Evolutionary conservation across 1,140 invertebrate species (phyloP), one percentile per base, ranked within the genome.

Genomic region (Lordiphosa collinella): DNA sequence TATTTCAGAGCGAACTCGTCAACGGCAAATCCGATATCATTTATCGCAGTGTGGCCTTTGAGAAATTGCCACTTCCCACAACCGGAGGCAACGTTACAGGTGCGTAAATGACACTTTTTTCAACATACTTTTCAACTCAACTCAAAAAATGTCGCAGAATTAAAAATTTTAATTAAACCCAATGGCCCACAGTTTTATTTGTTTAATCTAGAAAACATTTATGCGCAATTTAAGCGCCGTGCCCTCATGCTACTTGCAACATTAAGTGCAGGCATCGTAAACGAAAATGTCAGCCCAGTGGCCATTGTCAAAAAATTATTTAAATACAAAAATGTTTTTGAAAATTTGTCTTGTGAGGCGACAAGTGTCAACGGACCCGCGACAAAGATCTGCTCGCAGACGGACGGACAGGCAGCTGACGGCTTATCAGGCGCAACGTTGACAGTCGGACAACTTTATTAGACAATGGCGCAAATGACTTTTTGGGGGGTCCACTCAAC

Each of bases 1-100:
- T n/a, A n/a, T n/a, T 66, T 1, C 60, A 80, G 62, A 74, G 78
- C 69, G 73, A 79, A 31, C 62, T 86, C n/a, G 76, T 87, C 2
- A 88, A 78, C 76, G 87, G 71, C 49, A 79, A 75, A 55, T 78
- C 72, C 10, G 82, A 89, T 90, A 54, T 87, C 64, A 58, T 89
- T 18, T 95, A 92, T 86, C 90, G 92, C 78, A 89, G 91, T 49
- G 91, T 95, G 49, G 91, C 93, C 60, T 89, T 95, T 54, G 92
- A 93, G 80, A 93, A 93, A 74, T 94, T 95, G 60, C 94, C 93
- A 51, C 89, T 95, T 59, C 94, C 94, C 57, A 92, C 92, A 14
- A 92, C 92, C 68, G 93, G 93, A 79, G 94, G 93, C 76, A 92
- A 92, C 88, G 92, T 95, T 49, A 92, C 92, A 75, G 93, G 94